These are phyloP conservation scores for Phymatocera aterrima DNA, from an alignment of 2,888 invertebrate species.

Conservation along the genomic window DNA sequence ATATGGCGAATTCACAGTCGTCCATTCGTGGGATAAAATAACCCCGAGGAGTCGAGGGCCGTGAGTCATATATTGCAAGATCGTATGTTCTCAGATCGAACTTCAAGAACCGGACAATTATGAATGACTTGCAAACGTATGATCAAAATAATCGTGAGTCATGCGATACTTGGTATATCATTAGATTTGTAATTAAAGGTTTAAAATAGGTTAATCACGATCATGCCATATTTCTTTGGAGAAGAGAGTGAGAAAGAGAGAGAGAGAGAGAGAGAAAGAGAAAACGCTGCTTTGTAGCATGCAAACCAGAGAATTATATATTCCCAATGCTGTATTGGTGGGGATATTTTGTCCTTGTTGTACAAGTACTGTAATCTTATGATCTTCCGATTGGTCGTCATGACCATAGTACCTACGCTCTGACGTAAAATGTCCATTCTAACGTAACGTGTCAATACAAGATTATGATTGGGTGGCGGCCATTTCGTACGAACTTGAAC, in stretches of 20 bases:
- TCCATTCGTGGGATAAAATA: conserved; percentile 16
- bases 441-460: conserved; percentile 8
- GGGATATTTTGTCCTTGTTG: too few relatives aligned
- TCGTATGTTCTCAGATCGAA: conserved; percentile 13
- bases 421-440: conserved; percentile 10
- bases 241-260: background rate
- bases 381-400: background rate
- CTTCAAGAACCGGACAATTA: conserved; percentile 19
- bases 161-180: conserved; percentile 31
- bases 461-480: background rate
- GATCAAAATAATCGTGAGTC: conserved; percentile 35
- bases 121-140: conserved; percentile 34
- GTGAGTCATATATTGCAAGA: conserved; percentile 16
- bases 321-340: background rate
- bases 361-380: background rate
- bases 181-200: conserved; percentile 34
- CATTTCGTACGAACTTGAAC: conserved; percentile 12
- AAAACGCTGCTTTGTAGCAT: background rate
- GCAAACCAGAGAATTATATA: background rate
- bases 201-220: conserved; percentile 29
- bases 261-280: too few relatives aligned
- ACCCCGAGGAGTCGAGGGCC: background rate
- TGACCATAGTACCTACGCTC: background rate
- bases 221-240: background rate
- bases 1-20: background rate